Conservation (phyloP, 2,797 vertebrate species). For the Pempheris klunzingeri region DNA sequence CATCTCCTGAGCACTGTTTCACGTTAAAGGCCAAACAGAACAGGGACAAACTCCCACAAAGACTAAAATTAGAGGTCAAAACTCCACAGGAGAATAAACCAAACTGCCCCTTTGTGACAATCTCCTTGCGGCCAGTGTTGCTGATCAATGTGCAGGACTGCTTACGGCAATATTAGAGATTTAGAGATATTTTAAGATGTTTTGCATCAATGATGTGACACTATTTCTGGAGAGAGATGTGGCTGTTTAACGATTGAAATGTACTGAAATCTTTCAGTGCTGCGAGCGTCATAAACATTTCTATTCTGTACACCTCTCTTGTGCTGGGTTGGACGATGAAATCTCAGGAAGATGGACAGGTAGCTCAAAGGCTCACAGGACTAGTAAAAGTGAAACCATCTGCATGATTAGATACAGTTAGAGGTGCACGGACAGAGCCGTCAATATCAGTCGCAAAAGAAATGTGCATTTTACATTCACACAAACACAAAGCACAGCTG, state of each 20-base stretch:
- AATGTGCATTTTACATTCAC: not conserved
- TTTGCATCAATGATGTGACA: not conserved
- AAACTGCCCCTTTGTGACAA: not conserved
- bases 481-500: conserved; percentile 27
- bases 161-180: not conserved
- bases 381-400: not conserved
- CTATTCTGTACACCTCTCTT: not conserved
- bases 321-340: not conserved
- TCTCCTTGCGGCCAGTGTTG: not conserved
- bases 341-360: not conserved
- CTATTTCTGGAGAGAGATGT: not conserved
- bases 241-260: not conserved
- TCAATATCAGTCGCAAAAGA: not conserved
- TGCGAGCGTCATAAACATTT: not conserved
- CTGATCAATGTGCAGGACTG: not conserved
- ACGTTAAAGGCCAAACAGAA: not conserved
- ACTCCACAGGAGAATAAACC: no score
- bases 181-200: no score
- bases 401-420: not conserved
- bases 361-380: not conserved
- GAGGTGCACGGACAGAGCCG: not conserved
- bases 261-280: not conserved
- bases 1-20: not conserved
- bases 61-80: no score
- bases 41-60: no score